Evolutionary conservation across 1,140 invertebrate genomes (phyloP).

Genomic region (Zaprionus nigranus): DNA sequence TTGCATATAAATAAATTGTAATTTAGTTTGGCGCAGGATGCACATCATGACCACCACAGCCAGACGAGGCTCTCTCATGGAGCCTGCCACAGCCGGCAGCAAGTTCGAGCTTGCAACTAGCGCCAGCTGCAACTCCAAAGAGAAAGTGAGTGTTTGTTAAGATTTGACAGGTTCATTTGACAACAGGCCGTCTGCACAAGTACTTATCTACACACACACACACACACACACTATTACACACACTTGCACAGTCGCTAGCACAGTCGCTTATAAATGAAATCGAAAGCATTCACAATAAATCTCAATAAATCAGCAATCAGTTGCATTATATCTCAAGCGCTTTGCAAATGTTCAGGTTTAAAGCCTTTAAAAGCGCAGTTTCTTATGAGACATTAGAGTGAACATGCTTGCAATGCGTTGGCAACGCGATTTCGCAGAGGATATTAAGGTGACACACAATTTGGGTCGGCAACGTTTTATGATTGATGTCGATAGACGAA

Average conservation of each 20-base stretch:
- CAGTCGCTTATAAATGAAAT: constrained; percentile 46
- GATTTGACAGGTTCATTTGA: constrained; percentile 80
- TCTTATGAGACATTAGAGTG: background rate
- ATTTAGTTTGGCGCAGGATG: constrained; percentile 74
- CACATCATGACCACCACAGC: constrained; percentile 30
- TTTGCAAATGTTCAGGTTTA: constrained; percentile 16
- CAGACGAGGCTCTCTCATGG: background rate
- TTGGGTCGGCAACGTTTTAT: background rate
- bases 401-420: background rate
- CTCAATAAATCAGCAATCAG: constrained; percentile 47
- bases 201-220: constrained; percentile 38
- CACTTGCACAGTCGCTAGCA: constrained; percentile 7
- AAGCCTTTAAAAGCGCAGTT: constrained; percentile 8
- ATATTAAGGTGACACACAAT: constrained; percentile 3
- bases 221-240: background rate
- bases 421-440: background rate
- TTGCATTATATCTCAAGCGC: constrained; percentile 27
- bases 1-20: constrained; percentile 80
- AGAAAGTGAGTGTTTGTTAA: constrained; percentile 78
- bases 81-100: background rate
- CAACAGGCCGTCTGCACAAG: constrained; percentile 34
- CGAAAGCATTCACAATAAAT: constrained; percentile 51
- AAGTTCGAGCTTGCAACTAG: constrained; percentile 31
- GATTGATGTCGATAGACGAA: background rate
- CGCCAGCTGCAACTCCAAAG: constrained; percentile 68